Base-by-base conservation (phyloP, 2,888 invertebrate genomes). In the Selenia dentaria region DNA sequence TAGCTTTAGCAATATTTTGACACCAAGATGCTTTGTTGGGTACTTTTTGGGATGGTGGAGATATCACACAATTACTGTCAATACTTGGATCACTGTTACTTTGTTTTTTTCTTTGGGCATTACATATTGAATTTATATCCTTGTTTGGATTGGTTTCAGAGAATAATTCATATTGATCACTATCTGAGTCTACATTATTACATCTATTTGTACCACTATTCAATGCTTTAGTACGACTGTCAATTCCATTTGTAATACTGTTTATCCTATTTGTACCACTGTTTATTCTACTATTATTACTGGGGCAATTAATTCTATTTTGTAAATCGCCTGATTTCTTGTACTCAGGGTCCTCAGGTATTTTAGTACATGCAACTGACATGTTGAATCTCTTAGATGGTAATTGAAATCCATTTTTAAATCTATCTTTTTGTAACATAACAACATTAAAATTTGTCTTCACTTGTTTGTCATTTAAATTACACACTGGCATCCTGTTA, bases 361-460 rank as follows among this genome's bases (percentile, higher is more conserved):
- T 78, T 18, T 62, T 54, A 32, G 64, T 41, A 28, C 62, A 56
- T 43, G 65, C 66, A 40, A 64, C 39, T 11, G 76, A 70, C 44
- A 57, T 70, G 34, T 79, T 74, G 47, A 85, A 84, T 51, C 83
- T 79, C 60, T 85, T 79, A 35, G 78, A 79, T 50, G 82, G 82
- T 10, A 83, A 59, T 12, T 68, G 51, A 58, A 68, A 75, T 12
- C 74, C 67, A 64, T 62, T 78, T 63, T 61, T 62, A 50, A 85
- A 81, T 57, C 79, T 71, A 1, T 84, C 74, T 57, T 72, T 79
- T 54, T 70, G 74, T 12, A 62, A 62, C 11, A 54, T 27, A 25
- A 46, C 40, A 16, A 37, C 8, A 3, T 16, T 16, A 16, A 14
- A 5, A 11, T 38, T 56, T 55, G 5, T 10, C n/a, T 46, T 51